These are phyloP conservation scores for Equus quagga DNA, from an alignment of 2,113 vertebrate species.

Conservation along the genomic window DNA sequence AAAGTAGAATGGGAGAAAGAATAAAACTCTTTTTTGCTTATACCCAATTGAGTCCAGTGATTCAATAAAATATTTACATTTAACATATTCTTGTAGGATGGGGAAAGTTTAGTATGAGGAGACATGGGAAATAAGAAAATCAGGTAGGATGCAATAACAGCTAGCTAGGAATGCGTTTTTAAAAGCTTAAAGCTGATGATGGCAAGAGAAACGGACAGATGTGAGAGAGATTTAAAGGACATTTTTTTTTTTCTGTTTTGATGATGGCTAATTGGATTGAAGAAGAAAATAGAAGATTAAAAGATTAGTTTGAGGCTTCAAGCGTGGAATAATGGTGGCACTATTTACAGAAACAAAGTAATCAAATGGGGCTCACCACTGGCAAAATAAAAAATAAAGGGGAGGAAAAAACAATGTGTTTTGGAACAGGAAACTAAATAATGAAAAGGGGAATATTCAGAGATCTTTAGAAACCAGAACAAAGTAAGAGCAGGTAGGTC, in stretches of 20 bases:
- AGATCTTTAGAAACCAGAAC: background rate
- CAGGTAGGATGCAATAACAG: background rate
- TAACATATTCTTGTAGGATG: background rate
- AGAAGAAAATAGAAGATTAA: background rate
- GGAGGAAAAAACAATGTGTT: background rate
- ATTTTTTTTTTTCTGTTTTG: background rate
- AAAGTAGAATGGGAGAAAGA: background rate
- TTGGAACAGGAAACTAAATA: background rate
- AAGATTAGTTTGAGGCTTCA: background rate
- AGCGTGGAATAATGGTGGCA: background rate
- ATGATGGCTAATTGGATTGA: background rate
- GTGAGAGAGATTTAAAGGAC: background rate
- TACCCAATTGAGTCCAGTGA: background rate
- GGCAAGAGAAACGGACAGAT: background rate
- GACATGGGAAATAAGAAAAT: background rate
- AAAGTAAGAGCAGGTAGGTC: background rate
- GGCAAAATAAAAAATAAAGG: background rate
- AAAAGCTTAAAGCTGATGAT: background rate
- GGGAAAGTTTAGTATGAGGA: background rate
- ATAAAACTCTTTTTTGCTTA: background rate
- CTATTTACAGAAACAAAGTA: background rate
- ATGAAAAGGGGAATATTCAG: background rate
- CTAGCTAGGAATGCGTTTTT: background rate
- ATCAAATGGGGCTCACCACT: background rate
- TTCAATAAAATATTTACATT: background rate